A percentile compares a stretch with the other conserved stretches of the same genome.
Conservation (phyloP, 1,140 invertebrate genomes). For the Akabosia matsudoensis region DNA sequence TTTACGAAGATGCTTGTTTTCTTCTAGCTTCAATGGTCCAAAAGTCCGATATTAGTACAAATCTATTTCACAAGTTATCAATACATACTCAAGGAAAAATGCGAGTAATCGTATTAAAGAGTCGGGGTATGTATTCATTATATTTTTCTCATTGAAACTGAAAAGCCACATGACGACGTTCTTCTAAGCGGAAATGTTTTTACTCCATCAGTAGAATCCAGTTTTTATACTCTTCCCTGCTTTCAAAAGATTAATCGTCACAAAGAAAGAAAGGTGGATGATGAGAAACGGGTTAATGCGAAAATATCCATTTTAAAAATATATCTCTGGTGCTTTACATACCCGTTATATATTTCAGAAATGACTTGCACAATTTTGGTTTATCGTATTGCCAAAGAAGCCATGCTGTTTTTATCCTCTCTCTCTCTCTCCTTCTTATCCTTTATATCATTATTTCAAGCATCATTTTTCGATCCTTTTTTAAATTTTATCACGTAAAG, state of each 20-base stretch:
- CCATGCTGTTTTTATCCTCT: constrained; percentile 7
- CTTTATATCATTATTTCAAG: neutral
- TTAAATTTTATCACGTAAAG: constrained; percentile 3
- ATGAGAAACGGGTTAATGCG: constrained; percentile 6
- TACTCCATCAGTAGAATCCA: too few species aligned
- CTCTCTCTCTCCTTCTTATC: neutral
- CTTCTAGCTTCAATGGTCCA: too few species aligned
- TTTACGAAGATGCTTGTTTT: too few species aligned
- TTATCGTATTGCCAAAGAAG: constrained; percentile 1
- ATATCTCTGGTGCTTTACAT: constrained; percentile 1
- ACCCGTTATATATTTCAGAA: neutral
- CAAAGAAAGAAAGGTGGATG: neutral
- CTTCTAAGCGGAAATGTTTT: too few species aligned
- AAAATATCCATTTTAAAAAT: constrained; percentile 10
- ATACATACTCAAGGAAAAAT: too few species aligned
- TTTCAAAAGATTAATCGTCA: neutral
- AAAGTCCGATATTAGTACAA: too few species aligned
- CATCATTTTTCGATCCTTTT: constrained; percentile 3
- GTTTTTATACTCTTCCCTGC: neutral
- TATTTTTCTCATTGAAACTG: too few species aligned
- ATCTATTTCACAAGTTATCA: too few species aligned
- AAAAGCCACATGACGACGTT: too few species aligned
- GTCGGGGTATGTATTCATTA: too few species aligned
- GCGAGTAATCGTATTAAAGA: too few species aligned
- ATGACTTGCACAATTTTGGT: constrained; percentile 16